Base-by-base conservation (phyloP, 2,888 invertebrate genomes). In the Acronicta alni region DNA sequence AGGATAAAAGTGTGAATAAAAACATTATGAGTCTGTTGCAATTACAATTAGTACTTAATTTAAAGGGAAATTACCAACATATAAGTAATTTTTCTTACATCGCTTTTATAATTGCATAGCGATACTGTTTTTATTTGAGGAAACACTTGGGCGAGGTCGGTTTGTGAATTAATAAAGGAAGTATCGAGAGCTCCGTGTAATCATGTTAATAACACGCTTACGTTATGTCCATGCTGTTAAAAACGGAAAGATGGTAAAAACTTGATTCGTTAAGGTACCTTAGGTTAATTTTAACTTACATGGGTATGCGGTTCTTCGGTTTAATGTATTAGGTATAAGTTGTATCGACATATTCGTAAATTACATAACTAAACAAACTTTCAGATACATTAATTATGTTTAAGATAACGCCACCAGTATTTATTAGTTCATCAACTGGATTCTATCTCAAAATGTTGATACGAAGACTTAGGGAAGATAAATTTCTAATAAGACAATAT, bases 91-190 rank as follows among this genome's bases (percentile, higher is more conserved):
- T 59, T 57, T 44, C 44, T 56, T 32, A 32, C 16, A 71, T 23
- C 16, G 32, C 48, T 63, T 54, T 62, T 57, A 57, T 68, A 65
- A 69, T 67, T 64, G 56, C 57, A 64, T 72, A 57, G 47, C 54
- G 53, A 37, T 69, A 65, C 58, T 64, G 55, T 51, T 72, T 47
- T 66, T 76, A 75, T 79, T 75, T 68, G 53, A 81, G 82, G 83
- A 85, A 86, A 81, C 70, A 65, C 61, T 75, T 76, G 81, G 73
- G 77, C 69, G 72, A 82, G 74, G 70, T 72, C 60, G 56, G 58
- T 80, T 74, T 69, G 68, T 70, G 67, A 82, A 82, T 81, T 77
- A 72, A 73, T 79, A 78, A 77, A 84, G 85, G 84, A 86, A 86
- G 76, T 83, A 72, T 74, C 67, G 61, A 72, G 64, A 79, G 69